These are phyloP conservation scores for Machimus atricapillus DNA, from an alignment of 2,888 invertebrate species.

Conservation along the genomic window DNA sequence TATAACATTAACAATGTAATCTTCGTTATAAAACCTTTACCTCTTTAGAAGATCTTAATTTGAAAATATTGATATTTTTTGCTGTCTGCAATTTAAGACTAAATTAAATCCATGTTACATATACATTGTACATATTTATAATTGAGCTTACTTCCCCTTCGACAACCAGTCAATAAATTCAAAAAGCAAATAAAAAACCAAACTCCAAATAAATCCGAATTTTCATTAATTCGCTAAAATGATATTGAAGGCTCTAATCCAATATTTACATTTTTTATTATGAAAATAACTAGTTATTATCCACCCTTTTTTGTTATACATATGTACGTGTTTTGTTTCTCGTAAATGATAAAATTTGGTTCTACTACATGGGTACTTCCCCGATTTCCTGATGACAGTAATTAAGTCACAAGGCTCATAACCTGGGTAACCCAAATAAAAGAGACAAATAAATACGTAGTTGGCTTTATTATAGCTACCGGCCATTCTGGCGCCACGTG, in stretches of 20 bases:
- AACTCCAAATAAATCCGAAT: too few species aligned
- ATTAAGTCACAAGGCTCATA: not conserved
- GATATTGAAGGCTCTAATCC: not conserved
- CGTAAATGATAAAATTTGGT: not conserved
- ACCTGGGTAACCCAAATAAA: not conserved
- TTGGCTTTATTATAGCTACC: not conserved
- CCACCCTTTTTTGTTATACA: not conserved
- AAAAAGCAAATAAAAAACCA: too few species aligned
- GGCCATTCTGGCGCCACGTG: not conserved
- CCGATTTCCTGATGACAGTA: not conserved
- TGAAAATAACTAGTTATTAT: not conserved
- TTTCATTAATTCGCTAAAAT: not conserved
- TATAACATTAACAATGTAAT: too few species aligned
- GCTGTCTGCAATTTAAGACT: too few species aligned
- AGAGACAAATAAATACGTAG: not conserved
- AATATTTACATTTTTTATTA: not conserved
- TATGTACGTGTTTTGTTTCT: too few species aligned
- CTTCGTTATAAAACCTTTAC: too few species aligned
- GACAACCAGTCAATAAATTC: too few species aligned
- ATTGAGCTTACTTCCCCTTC: too few species aligned
- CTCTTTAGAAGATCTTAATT: too few species aligned
- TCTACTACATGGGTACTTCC: not conserved
- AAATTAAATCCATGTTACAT: too few species aligned
- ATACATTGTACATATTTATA: too few species aligned
- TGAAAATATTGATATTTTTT: too few species aligned